These are phyloP conservation scores for Dipodomys ordii DNA, from an alignment of 2,113 vertebrate species.

Conservation along the genomic window DNA sequence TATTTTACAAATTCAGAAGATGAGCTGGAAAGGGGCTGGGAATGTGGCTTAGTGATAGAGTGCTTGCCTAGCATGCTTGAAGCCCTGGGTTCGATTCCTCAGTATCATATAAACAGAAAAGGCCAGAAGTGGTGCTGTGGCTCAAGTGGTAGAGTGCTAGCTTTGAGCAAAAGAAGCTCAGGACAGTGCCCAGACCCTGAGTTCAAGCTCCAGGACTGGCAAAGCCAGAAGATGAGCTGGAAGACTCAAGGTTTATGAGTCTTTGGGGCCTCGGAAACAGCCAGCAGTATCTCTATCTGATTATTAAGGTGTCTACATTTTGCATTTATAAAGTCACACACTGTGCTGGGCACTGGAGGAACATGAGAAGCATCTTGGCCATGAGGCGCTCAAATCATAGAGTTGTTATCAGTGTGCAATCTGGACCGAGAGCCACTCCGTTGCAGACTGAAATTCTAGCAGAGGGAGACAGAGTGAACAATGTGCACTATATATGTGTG, in stretches of 20 bases:
- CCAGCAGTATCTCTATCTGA: background rate
- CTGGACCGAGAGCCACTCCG: background rate
- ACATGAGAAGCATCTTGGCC: background rate
- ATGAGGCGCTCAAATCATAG: background rate
- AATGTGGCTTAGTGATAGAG: no score
- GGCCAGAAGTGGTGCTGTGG: no score
- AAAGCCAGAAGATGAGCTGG: background rate
- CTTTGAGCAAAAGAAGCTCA: no score
- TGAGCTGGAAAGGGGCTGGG: no score
- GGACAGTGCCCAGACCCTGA: no score
- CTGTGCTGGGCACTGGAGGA: background rate
- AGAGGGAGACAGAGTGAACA: background rate
- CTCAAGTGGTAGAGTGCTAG: no score
- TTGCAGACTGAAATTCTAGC: background rate
- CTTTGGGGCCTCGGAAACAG: background rate
- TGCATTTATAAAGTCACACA: background rate
- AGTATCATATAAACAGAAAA: no score
- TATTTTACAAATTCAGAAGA: background rate
- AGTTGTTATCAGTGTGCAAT: background rate
- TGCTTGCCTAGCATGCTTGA: no score
- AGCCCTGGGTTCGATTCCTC: no score
- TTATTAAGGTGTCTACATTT: background rate
- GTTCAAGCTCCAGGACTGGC: no score
- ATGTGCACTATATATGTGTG: background rate
- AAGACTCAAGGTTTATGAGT: background rate